A percentile compares a stretch with the other conserved stretches of the same genome.
These are phyloP conservation scores for Chrosomus eos DNA, from an alignment of 2,797 vertebrate species.

Conservation along the genomic window DNA sequence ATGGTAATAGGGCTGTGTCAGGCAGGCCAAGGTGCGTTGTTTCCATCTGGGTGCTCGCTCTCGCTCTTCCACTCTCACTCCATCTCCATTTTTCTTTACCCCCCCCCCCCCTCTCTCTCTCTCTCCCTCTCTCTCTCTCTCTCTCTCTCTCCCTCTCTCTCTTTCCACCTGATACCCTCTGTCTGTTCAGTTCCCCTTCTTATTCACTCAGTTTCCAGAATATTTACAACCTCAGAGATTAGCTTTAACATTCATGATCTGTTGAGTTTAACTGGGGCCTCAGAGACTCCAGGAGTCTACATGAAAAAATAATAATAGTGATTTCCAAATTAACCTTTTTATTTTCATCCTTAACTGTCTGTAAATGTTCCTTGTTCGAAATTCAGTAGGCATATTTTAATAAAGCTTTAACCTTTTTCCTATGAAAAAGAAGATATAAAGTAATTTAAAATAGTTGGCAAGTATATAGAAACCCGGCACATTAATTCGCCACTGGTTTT, in stretches of 20 bases:
- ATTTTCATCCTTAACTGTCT: background rate
- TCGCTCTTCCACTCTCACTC: constrained; percentile 13
- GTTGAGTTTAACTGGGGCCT: constrained; percentile 10
- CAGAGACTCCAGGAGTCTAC: background rate
- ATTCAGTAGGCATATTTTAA: background rate
- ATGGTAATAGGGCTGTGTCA: constrained; percentile 64
- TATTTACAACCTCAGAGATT: constrained; percentile 41
- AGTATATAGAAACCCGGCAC: background rate
- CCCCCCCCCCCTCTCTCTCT: background rate
- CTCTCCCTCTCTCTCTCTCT: constrained; percentile 22
- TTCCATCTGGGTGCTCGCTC: constrained; percentile 49
- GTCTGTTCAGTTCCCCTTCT: constrained; percentile 49
- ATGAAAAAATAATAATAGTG: background rate
- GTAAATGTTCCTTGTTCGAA: background rate
- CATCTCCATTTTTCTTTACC: background rate
- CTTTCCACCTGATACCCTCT: constrained; percentile 31
- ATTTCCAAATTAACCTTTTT: background rate
- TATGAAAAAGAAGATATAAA: background rate
- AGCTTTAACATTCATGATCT: constrained; percentile 26
- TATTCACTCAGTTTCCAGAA: constrained; percentile 47
- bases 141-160: constrained; percentile 4
- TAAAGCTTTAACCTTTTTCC: background rate
- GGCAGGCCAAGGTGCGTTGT: constrained; percentile 58
- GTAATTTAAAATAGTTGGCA: background rate
- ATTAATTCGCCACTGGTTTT: background rate